These are phyloP conservation scores for Tiliacea citrago DNA, from an alignment of 2,888 invertebrate species.

Conservation along the genomic window DNA sequence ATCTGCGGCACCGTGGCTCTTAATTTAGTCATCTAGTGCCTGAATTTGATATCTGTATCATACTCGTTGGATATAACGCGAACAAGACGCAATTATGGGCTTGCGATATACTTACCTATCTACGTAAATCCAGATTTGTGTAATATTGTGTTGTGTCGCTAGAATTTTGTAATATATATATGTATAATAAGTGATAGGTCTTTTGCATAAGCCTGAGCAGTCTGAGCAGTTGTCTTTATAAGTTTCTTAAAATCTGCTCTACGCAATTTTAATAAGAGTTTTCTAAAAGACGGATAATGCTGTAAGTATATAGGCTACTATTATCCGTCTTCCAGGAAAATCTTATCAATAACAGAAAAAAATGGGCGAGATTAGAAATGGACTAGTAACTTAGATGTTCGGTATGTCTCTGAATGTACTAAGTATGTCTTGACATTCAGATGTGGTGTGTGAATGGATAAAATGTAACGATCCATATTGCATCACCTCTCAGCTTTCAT, in stretches of 20 bases:
- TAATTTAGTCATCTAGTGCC: constrained; percentile 34
- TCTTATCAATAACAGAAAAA: neutral
- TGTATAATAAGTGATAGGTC: constrained; percentile 15
- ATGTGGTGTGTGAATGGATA: neutral
- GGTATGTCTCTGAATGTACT: neutral
- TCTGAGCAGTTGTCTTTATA: neutral
- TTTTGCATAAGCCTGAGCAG: neutral
- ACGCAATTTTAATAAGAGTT: neutral
- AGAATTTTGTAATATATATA: constrained; percentile 35
- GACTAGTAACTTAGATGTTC: too few species aligned
- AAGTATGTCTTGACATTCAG: neutral
- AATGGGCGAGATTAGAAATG: neutral
- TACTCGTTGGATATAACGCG: constrained; percentile 32
- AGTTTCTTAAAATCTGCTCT: neutral
- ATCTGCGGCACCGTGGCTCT: constrained; percentile 23
- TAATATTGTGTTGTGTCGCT: constrained; percentile 26
- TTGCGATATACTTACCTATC: constrained; percentile 24
- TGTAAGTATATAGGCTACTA: too few species aligned
- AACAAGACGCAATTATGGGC: constrained; percentile 35
- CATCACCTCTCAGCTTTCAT: neutral
- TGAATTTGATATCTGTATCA: constrained; percentile 37
- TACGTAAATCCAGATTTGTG: constrained; percentile 33
- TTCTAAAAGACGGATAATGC: neutral
- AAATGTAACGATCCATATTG: neutral
- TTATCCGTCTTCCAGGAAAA: too few species aligned